Base-by-base conservation (phyloP, 53 echinoderm and acorn worm species). In the Mesocentrotus franciscanus region DNA sequence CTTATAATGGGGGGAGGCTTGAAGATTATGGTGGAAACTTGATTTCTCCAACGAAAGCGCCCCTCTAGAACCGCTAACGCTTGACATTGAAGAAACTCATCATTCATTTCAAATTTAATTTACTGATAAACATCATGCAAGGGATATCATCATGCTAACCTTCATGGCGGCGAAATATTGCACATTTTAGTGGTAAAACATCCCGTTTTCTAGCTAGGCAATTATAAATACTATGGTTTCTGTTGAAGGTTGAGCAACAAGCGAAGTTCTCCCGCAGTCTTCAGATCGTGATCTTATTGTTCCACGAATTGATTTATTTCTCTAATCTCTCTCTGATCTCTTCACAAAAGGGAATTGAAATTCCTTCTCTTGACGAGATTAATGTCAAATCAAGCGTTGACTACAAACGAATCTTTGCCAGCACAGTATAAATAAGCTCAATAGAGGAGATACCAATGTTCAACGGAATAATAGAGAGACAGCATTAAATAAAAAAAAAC, bases 321-420 rank as follows among this genome's bases (percentile, higher is more conserved):
- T 58, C 26, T 85, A 85, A 85, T 85, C 85, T 85, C 58, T n/a
- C 87, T 18, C 79, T 75, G n/a, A 20, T 83, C 83, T 83, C 2
- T 24, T 85, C 26, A 4, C 57, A 56, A 3, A 56, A 58, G 24
- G n/a, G 87, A 27, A 85, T 27, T 56, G 0, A 57, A 56, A 57
- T 26, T 85, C 57, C 27, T 56, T 24, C 12, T 24, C 58, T 85
- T 26, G 56, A 85, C 1, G 87, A 56, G 58, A 85, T 56, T 85
- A 57, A 85, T 85, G 58, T 56, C 57, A 58, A 56, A 16, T n/a
- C 56, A 85, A 4, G 87, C 36, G 49, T 35, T 42, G 39, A 85
- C 22, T n/a, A 24, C 17, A 85, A 79, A 36, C 79, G 17, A 36
- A 39, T 79, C 36, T 35, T 79, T 12, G 72, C 7, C 26, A 29